These are phyloP conservation scores for Drosophila mojavensis DNA, from an alignment of 1,140 invertebrate genomes.

Conservation along the genomic window DNA sequence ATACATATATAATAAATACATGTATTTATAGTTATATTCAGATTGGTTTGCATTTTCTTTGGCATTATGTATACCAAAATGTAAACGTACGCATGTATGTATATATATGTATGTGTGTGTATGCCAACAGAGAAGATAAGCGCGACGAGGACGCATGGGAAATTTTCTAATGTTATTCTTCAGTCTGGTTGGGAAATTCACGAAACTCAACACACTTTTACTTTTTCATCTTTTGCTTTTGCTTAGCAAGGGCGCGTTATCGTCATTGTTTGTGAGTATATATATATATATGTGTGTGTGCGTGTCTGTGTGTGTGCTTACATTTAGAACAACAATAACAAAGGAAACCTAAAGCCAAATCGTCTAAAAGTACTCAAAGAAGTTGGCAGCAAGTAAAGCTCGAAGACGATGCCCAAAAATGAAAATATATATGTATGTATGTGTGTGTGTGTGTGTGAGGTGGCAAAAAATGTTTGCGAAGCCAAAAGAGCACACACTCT, in stretches of 20 bases:
- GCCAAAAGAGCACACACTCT: neutral
- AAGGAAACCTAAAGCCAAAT: conserved; percentile 63
- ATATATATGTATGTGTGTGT: conserved; percentile 4
- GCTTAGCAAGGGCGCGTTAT: conserved; percentile 37
- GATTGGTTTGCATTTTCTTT: conserved; percentile 15
- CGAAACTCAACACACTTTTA: conserved; percentile 79
- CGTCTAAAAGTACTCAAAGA: conserved; percentile 45
- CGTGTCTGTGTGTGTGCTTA: conserved; percentile 14
- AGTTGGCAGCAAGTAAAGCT: conserved; percentile 27
- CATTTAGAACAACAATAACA: conserved; percentile 71
- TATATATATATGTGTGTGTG: conserved; percentile 9
- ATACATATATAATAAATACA: neutral
- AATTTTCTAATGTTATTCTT: conserved; percentile 71
- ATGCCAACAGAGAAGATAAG: conserved; percentile 54
- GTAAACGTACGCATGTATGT: neutral
- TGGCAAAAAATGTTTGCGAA: conserved; percentile 46
- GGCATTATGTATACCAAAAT: conserved; percentile 71
- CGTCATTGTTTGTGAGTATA: neutral
- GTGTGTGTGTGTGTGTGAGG: conserved; percentile 3
- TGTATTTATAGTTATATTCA: neutral
- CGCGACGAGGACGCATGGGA: conserved; percentile 65
- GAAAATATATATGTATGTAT: neutral
- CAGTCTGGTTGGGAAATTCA: conserved; percentile 57
- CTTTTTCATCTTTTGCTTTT: conserved; percentile 59
- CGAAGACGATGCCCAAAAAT: conserved; percentile 21